phyloP scores from a whole-genome alignment of 1,140 invertebrate species.

The Leptinotarsa lineolata region DNA sequence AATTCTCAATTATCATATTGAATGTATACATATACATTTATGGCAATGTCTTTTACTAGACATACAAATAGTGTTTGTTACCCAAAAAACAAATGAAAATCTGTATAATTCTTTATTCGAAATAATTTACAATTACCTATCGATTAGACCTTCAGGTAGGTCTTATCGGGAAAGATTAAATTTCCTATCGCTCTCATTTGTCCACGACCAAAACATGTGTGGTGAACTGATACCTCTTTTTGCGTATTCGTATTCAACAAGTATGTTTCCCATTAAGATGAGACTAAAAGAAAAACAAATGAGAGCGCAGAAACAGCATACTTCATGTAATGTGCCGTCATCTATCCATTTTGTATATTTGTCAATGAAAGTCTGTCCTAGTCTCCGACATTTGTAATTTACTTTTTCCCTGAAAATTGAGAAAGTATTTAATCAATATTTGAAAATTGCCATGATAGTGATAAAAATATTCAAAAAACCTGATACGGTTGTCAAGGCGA shows the following conservation, averaged over 20 bases:
- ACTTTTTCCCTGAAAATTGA: conserved; percentile 43
- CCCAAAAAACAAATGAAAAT: too few species aligned
- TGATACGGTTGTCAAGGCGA: not conserved
- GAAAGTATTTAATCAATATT: not conserved
- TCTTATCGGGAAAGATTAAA: too few species aligned
- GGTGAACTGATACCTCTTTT: conserved; percentile 30
- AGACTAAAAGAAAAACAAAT: conserved; percentile 51
- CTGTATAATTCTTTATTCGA: too few species aligned
- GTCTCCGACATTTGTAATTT: conserved; percentile 25
- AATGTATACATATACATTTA: too few species aligned
- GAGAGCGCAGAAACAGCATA: conserved; percentile 48
- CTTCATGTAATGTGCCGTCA: conserved; percentile 40
- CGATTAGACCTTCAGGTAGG: too few species aligned
- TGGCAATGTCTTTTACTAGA: too few species aligned
- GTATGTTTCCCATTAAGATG: conserved; percentile 46
- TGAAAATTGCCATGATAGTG: not conserved
- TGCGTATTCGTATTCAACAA: conserved; percentile 47
- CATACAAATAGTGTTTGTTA: too few species aligned
- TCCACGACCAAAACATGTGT: conserved; percentile 1
- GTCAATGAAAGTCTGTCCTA: conserved; percentile 30
- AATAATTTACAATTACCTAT: too few species aligned
- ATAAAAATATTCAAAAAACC: not conserved
- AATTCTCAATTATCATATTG: too few species aligned
- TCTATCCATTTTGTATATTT: conserved; percentile 40
- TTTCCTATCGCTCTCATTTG: not conserved